A percentile compares a stretch with the other conserved stretches of the same genome.
Evolutionary conservation across 2,888 invertebrate species (phyloP).

Genomic region (Apomyelois bistriatella): DNA sequence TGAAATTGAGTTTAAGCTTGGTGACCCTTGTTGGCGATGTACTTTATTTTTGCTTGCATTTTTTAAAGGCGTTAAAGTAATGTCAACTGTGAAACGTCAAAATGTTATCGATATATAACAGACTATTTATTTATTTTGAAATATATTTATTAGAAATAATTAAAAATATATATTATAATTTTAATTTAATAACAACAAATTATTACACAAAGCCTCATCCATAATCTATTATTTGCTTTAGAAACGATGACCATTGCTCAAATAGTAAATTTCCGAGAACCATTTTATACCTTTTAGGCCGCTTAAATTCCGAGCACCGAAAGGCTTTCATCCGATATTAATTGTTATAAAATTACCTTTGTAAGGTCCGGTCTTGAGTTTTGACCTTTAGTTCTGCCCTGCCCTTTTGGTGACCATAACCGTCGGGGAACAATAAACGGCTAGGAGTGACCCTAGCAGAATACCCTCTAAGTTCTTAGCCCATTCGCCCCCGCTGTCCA

Average conservation of each 20-base stretch:
- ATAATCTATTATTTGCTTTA: background rate
- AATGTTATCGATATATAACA: too few relatives aligned
- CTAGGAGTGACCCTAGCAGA: constrained; percentile 64
- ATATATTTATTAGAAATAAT: too few relatives aligned
- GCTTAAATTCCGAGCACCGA: constrained; percentile 31
- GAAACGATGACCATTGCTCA: constrained; percentile 20
- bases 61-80: too few relatives aligned
- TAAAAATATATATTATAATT: too few relatives aligned
- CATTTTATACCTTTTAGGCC: constrained; percentile 44
- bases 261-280: constrained; percentile 47
- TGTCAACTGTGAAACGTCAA: too few relatives aligned
- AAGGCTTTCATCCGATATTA: constrained; percentile 45
- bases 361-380: constrained; percentile 38
- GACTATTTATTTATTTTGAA: too few relatives aligned
- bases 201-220: background rate
- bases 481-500: constrained; percentile 67
- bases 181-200: background rate
- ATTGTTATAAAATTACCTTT: constrained; percentile 60
- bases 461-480: constrained; percentile 65
- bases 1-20: constrained; percentile 5
- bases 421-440: constrained; percentile 73
- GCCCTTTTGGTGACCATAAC: constrained; percentile 76
- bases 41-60: too few relatives aligned
- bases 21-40: background rate
- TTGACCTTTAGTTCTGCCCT: constrained; percentile 61